Percentiles rank a stretch among this genome's conserved stretches.
Conservation (phyloP, 2,797 vertebrate species). For the Pseudochaenichthys georgianus region DNA sequence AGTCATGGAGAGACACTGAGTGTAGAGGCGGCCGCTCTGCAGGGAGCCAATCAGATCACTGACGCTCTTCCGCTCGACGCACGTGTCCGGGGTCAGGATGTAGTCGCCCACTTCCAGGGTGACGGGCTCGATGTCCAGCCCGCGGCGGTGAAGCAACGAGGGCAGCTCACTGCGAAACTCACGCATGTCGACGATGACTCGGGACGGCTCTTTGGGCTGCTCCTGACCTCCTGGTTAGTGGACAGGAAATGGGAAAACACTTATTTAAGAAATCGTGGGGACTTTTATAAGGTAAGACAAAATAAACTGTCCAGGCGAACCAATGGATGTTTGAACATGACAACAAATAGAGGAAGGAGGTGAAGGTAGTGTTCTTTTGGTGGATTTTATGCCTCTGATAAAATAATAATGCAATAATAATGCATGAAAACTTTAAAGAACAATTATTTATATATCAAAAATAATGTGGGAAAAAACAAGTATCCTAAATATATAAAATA, state of each 20-base stretch:
- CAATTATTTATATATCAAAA: too few species aligned
- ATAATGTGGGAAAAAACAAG: too few species aligned
- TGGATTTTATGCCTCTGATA: too few species aligned
- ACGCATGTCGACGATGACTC: constrained; percentile 94
- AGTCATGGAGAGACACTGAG: constrained; percentile 94
- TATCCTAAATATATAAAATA: too few species aligned
- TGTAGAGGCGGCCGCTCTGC: constrained; percentile 93
- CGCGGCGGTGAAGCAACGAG: constrained; percentile 92
- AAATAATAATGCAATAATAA: too few species aligned
- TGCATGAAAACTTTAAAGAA: too few species aligned
- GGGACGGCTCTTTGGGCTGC: constrained; percentile 82
- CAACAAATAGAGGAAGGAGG: too few species aligned
- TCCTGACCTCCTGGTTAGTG: constrained; percentile 90
- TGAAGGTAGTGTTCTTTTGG: too few species aligned
- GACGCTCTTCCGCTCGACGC: constrained; percentile 95
- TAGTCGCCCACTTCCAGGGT: constrained; percentile 97
- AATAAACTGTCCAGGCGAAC: neutral
- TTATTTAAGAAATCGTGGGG: neutral
- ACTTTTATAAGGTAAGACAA: neutral
- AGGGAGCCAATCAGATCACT: constrained; percentile 95
- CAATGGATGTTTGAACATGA: neutral
- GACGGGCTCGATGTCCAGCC: constrained; percentile 95
- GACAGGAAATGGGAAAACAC: constrained; percentile 1
- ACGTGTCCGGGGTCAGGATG: constrained; percentile 94
- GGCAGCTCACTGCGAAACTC: constrained; percentile 98